These are phyloP conservation scores for Squalus acanthias DNA, from an alignment of 2,797 vertebrate genomes.

Conservation along the genomic window DNA sequence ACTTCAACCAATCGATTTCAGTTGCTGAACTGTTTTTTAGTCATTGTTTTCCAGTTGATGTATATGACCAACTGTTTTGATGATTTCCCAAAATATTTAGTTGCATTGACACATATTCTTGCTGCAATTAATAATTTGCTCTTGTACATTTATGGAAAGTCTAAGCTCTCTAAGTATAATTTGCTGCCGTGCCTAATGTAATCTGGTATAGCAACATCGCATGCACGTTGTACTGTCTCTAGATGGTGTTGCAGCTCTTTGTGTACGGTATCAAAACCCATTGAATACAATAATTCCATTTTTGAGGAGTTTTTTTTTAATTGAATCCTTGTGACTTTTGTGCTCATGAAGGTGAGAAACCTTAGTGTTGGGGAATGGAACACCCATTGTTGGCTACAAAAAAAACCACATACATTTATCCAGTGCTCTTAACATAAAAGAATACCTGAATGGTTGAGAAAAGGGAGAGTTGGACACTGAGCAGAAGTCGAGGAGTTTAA, in stretches of 20 bases:
- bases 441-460: no score
- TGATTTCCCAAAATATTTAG: not conserved
- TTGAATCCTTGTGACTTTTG: not conserved
- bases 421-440: no score
- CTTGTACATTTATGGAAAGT: not conserved
- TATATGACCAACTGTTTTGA: not conserved
- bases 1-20: no score
- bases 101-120: not conserved
- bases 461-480: no score
- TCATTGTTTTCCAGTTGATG: not conserved
- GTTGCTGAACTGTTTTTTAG: not conserved
- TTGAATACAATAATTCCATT: not conserved
- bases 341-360: no score
- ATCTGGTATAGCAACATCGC: not conserved
- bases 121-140: not conserved
- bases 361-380: no score
- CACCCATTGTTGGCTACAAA: no score
- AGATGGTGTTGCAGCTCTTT: not conserved
- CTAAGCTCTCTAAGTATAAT: not conserved
- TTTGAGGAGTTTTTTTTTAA: not conserved
- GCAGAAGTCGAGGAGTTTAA: no score
- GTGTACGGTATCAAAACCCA: not conserved
- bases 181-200: not conserved
- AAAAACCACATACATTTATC: no score
- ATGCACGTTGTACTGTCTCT: not conserved